These are phyloP conservation scores for Irena cyanogastra DNA, from an alignment of 2,113 vertebrate species.

Conservation along the genomic window DNA sequence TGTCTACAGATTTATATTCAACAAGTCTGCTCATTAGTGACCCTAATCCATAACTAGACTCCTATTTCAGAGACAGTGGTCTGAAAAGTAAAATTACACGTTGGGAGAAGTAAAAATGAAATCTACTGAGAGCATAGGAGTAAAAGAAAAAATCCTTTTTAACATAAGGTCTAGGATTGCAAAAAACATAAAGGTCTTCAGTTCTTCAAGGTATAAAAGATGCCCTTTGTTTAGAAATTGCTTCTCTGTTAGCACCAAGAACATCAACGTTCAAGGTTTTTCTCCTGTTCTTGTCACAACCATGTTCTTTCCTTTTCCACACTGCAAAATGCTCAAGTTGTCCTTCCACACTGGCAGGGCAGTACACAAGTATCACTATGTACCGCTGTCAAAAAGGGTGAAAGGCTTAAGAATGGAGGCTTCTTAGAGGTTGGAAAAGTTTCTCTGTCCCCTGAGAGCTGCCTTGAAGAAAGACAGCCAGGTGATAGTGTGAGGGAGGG, in stretches of 20 bases:
- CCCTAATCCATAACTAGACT: neutral
- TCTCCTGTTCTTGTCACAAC: neutral
- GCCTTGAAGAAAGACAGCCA: neutral
- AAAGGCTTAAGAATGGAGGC: neutral
- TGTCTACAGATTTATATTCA: neutral
- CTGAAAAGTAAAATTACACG: neutral
- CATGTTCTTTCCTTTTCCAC: neutral
- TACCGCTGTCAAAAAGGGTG: fast-evolving
- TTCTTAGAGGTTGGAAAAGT: neutral
- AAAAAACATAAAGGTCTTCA: neutral
- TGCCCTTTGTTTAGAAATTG: neutral
- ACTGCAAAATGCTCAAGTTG: neutral
- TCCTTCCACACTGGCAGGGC: neutral
- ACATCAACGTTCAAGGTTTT: neutral
- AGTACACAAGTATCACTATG: neutral
- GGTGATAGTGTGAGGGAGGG: neutral
- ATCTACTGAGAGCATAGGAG: neutral
- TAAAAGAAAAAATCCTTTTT: neutral
- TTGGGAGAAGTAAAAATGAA: neutral
- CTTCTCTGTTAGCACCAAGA: neutral
- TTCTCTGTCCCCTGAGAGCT: neutral
- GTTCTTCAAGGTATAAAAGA: neutral
- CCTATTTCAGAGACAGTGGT: neutral
- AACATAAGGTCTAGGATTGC: neutral
- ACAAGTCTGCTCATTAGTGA: neutral